phyloP scores from a whole-genome alignment of 1,140 invertebrate genomes.

The Elymnias hypermnestra region DNA sequence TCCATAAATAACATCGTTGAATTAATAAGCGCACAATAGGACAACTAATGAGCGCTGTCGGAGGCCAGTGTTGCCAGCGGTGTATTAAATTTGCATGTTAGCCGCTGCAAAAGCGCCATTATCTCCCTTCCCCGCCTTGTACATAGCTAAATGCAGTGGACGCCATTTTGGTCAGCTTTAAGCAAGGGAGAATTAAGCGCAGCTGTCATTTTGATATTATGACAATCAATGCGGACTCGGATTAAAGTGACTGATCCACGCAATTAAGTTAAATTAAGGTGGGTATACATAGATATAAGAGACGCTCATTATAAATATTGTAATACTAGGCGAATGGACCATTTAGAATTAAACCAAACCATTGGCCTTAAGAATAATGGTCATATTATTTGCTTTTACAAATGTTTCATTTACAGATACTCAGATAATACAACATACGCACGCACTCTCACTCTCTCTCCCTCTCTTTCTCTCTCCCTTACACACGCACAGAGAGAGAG shows the following conservation, averaged over 20 bases:
- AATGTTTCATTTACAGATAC: no score
- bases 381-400: no score
- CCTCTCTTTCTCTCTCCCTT: no score
- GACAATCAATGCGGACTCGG: slow-evolving; percentile 1
- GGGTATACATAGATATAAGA: no score
- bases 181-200: slow-evolving; percentile 20
- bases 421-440: no score
- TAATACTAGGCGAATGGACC: no score
- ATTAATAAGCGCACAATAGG: slow-evolving; percentile 67
- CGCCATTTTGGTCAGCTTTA: slow-evolving; percentile 40
- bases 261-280: no score
- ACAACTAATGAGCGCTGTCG: slow-evolving; percentile 45
- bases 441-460: no score
- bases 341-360: no score
- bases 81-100: slow-evolving; percentile 67
- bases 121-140: slow-evolving; percentile 33
- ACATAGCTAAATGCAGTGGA: slow-evolving; percentile 16
- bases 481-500: no score
- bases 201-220: slow-evolving; percentile 4
- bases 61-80: slow-evolving; percentile 40
- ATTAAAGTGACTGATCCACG: not conserved
- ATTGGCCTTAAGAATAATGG: no score
- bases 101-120: slow-evolving; percentile 34
- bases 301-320: no score
- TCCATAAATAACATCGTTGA: slow-evolving; percentile 62